Percentiles rank a stretch among this genome's conserved stretches.
Evolutionary conservation across 2,888 invertebrate species (phyloP).

Genomic region (Biston betularia): DNA sequence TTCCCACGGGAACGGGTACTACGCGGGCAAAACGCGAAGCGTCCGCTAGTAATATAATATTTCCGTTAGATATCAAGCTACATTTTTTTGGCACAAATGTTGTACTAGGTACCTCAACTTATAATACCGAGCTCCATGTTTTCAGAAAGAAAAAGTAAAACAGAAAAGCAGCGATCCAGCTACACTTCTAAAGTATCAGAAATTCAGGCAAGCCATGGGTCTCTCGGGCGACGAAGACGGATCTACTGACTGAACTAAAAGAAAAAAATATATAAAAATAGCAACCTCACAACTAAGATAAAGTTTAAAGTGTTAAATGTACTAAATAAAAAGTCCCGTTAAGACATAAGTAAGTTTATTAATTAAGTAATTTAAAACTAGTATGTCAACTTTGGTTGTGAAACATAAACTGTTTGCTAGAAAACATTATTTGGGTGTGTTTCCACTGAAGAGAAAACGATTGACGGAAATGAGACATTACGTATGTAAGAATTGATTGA

Average conservation of each 20-base stretch:
- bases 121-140: conserved; percentile 4
- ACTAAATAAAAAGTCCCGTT: conserved; percentile 40
- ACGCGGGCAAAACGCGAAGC: too few relatives aligned
- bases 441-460: too few relatives aligned
- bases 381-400: conserved; percentile 4
- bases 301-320: conserved; percentile 43
- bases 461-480: too few relatives aligned
- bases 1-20: too few relatives aligned
- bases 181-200: conserved; percentile 69
- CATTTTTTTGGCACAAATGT: too few relatives aligned
- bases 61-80: too few relatives aligned
- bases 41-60: too few relatives aligned
- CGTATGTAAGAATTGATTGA: too few relatives aligned
- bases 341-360: conserved; percentile 28
- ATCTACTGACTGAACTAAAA: conserved; percentile 70
- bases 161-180: conserved; percentile 62
- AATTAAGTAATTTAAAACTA: conserved; percentile 22
- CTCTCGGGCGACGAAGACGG: conserved; percentile 76
- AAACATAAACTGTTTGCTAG: background rate
- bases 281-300: conserved; percentile 51
- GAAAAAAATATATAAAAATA: conserved; percentile 47
- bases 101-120: background rate
- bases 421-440: too few relatives aligned
- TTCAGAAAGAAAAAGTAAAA: conserved; percentile 78
- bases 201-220: conserved; percentile 79